These are phyloP conservation scores for Drosophila repletoides DNA, from an alignment of 1,140 invertebrate genomes.

Conservation along the genomic window DNA sequence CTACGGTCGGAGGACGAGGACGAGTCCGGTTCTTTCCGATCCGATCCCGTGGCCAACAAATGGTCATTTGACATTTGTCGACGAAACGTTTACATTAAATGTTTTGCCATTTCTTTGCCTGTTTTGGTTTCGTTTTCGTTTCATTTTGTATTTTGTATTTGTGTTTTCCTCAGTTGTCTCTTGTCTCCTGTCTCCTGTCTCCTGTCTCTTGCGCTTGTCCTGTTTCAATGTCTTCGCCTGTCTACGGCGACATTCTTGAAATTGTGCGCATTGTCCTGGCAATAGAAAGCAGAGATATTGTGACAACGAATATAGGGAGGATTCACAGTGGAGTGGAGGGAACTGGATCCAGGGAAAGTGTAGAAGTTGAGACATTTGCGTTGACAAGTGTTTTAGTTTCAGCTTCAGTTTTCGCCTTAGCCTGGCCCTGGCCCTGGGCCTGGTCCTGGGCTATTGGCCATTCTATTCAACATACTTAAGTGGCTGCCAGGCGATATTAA, in stretches of 20 bases:
- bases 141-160: no score
- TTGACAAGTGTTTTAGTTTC: slow-evolving; percentile 67
- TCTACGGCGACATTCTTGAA: slow-evolving; percentile 68
- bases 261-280: slow-evolving; percentile 62
- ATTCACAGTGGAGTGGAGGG: not conserved
- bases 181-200: slow-evolving; percentile 21
- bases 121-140: slow-evolving; percentile 33
- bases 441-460: not conserved
- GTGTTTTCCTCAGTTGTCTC: no score
- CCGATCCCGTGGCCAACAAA: slow-evolving; percentile 28
- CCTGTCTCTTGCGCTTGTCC: slow-evolving; percentile 12
- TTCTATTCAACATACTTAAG: slow-evolving; percentile 8
- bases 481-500: no score
- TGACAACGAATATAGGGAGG: not conserved
- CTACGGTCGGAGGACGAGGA: not conserved
- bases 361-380: slow-evolving; percentile 69
- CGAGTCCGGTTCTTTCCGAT: not conserved
- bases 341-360: not conserved
- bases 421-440: no score
- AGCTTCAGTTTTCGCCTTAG: not conserved
- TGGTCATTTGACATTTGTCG: slow-evolving; percentile 79
- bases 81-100: slow-evolving; percentile 81
- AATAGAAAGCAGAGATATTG: slow-evolving; percentile 38
- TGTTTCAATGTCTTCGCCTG: slow-evolving; percentile 38
- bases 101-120: slow-evolving; percentile 69